These are phyloP conservation scores for Megalops cyprinoides DNA, from an alignment of 2,797 vertebrate genomes.

Conservation along the genomic window DNA sequence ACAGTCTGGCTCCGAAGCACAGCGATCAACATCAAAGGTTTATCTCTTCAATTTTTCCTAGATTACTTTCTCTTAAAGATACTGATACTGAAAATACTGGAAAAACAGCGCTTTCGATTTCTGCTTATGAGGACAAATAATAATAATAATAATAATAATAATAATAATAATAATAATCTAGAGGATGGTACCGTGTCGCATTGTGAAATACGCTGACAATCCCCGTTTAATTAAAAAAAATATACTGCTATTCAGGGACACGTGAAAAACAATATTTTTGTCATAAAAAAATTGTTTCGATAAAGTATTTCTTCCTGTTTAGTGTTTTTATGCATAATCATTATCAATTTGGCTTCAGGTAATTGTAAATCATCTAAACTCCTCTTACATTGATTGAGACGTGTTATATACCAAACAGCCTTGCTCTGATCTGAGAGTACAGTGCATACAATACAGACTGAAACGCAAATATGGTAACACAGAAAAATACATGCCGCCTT, in stretches of 20 bases:
- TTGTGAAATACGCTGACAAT: neutral
- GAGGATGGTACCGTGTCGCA: too few species aligned
- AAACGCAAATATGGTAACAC: neutral
- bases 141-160: conserved; percentile 1
- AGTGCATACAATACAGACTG: too few species aligned
- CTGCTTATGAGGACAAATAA: neutral
- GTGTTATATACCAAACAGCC: neutral
- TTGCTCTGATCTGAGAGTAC: neutral
- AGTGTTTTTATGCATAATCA: too few species aligned
- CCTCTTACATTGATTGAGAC: neutral
- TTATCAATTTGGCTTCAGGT: too few species aligned
- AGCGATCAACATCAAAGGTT: neutral
- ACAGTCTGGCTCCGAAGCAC: conserved; percentile 13
- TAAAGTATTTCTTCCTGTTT: too few species aligned
- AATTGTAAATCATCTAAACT: too few species aligned
- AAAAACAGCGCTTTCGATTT: neutral
- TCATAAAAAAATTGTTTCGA: neutral
- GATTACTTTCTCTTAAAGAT: neutral
- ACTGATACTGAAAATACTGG: neutral
- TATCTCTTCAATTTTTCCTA: neutral
- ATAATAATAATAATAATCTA: neutral
- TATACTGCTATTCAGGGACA: neutral
- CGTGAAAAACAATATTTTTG: neutral
- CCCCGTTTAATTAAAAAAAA: neutral
- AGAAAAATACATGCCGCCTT: neutral